Evolutionary conservation across 2,113 vertebrate genomes (phyloP).

Genomic region (Mormyrus iriodes): DNA sequence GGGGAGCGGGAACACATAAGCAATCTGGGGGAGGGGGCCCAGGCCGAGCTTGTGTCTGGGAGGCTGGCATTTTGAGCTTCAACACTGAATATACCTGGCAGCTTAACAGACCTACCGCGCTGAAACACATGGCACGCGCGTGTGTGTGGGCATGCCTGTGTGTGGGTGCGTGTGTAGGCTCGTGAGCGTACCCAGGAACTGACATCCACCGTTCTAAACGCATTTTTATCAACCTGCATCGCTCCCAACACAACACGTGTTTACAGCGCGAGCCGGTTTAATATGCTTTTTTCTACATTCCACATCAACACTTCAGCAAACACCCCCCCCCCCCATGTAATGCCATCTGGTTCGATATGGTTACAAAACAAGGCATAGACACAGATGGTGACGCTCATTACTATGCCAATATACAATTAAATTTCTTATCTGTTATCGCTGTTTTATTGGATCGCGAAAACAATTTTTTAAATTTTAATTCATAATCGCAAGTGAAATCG

Average conservation of each 20-base stretch:
- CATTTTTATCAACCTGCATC: neutral
- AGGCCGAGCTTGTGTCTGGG: neutral
- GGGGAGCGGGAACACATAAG: neutral
- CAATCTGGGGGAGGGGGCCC: neutral
- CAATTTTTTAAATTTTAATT: neutral
- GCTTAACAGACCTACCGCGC: neutral
- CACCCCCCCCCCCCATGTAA: neutral
- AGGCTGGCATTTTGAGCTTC: neutral
- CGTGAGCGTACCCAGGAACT: neutral
- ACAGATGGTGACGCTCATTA: conserved; percentile 54
- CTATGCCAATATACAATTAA: conserved; percentile 13
- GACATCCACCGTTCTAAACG: neutral
- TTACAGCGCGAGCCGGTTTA: neutral
- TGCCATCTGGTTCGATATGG: conserved; percentile 14
- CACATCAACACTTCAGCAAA: conserved; percentile 3
- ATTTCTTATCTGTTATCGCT: conserved; percentile 25
- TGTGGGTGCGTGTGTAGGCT: neutral
- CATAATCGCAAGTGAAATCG: neutral
- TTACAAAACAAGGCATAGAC: conserved; percentile 20
- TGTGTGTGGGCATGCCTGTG: neutral
- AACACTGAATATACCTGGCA: neutral
- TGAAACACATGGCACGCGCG: neutral
- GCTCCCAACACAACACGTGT: conserved; percentile 10
- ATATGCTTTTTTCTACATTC: conserved; percentile 1
- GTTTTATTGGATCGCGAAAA: conserved; percentile 47